Evolutionary conservation across 2,888 invertebrate genomes (phyloP), one percentile per base, ranked within the genome.

Genomic region (Drosophila rubida): DNA sequence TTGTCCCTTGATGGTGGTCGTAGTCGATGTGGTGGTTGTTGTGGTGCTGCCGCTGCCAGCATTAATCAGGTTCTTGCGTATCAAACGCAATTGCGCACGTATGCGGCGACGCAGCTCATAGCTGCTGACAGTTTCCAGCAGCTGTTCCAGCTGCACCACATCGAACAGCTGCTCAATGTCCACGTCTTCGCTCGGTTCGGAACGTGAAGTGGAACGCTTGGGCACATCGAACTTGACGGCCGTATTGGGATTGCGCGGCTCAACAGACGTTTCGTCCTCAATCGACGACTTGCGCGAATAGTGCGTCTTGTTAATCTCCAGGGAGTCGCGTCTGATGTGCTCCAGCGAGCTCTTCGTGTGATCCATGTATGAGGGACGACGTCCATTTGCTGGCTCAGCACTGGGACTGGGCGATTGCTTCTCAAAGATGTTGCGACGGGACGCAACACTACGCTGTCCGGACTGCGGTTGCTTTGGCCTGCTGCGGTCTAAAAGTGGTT

Each of bases 71-170:
- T 95, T 95, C 89, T 94, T 95, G 89, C 94, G 95, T 7, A 96
- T 95, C 14, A 95, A 90, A 69, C 96, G 93, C 67, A 96, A 96
- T 91, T 96, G 96, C 2, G 95, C 94, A 69, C 96, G 93, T 58
- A 97, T 95, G 75, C 95, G 94, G 69, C 96, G 94, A 78, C 96
- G 93, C 84, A 96, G 94, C 89, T 96, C 96, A 90, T 96, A 96
- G 69, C 95, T 95, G 57, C 94, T 94, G 62, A 96, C 95, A 87
- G 94, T 95, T 92, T 96, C 95, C 91, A 96, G 92, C 93, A 96
- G 93, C 92, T 94, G 93, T 92, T 96, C 96, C 63, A 96, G 93
- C 78, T 95, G 92, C 86, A 94, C 93, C 74, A 96, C 87, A 81
- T 96, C 95, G 77, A 94, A 95, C 71, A 96, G 95, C 75, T 95